A percentile compares a stretch with the other conserved stretches of the same genome.
Evolutionary conservation across 2,113 vertebrate species (phyloP).

Genomic region (Myrmophylax atrothorax): DNA sequence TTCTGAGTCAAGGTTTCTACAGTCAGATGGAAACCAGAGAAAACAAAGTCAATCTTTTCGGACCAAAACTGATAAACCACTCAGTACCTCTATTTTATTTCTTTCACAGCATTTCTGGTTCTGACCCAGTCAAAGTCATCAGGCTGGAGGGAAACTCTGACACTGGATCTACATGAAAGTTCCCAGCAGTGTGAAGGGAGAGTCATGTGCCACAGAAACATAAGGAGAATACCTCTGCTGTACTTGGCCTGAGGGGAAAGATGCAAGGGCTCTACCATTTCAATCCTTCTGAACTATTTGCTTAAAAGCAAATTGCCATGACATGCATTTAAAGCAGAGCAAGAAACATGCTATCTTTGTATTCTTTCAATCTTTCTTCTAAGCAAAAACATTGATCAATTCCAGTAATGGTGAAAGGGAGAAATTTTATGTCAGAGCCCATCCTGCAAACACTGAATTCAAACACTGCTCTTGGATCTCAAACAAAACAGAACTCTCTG

Average conservation of each 20-base stretch:
- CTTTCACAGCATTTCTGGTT: background rate
- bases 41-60: background rate
- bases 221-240: background rate
- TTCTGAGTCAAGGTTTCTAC: background rate
- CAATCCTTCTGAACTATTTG: conserved; percentile 13
- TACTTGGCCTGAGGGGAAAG: fast-evolving
- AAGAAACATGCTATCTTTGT: background rate
- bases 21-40: background rate
- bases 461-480: background rate
- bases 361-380: background rate
- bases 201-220: background rate
- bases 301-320: conserved; percentile 39
- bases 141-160: background rate
- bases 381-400: background rate
- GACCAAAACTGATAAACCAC: background rate
- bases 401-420: background rate
- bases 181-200: fast-evolving
- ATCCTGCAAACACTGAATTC: background rate
- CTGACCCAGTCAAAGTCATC: background rate
- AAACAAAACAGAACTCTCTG: background rate
- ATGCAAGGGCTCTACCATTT: conserved; percentile 14
- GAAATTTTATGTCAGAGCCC: background rate
- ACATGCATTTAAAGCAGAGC: background rate
- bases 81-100: background rate
- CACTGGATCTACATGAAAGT: background rate